Evolutionary conservation across 2,113 vertebrate genomes (phyloP), one percentile per base, ranked within the genome.

Genomic region (Epinephelus moara): DNA sequence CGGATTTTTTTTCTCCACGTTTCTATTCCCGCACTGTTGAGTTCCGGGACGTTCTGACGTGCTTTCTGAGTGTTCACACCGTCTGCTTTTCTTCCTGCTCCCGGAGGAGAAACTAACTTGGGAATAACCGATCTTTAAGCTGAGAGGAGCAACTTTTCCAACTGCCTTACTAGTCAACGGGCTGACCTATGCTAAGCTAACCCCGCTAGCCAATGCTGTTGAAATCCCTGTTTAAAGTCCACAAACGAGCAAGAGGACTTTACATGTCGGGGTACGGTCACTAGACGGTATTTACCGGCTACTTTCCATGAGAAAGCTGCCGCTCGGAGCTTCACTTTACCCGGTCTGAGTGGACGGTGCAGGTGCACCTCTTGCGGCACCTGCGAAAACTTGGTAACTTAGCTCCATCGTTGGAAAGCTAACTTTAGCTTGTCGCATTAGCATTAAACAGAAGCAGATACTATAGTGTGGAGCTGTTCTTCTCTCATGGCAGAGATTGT

Each of bases 331-430:
- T 23, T 70, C 19, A 1, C 55, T 70, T 30, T 68, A 2, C 40
- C 17, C 18, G n/a, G 30, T 59, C 59, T 4, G 70, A 23, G 66
- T 11, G 85, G 79, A 52, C 74, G 84, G 81, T 49, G 92, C 94
- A 94, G 94, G 94, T 94, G 94, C 94, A 94, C 92, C 92, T 94
- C 88, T 50, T 62, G 70, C 62, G 85, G 87, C 94, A 94, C 94
- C 94, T 94, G 94, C 88, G 77, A 82, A 71, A 79, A 91, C 88
- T 89, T 71, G 62, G 23, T 73, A 72, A 82, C 84, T 79, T 78
- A 67, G 77, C 77, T 66, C 52, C 86, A 80, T 71, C 78, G 57
- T 30, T 19, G 7, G 27, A 71, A 37, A 52, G 87, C 84, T 90
- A 93, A 91, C 85, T 66, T 85, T 90, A 92, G 89, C 90, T 56